Base-by-base conservation (phyloP, 2,113 vertebrate genomes). In the Prochilodus magdalenae region DNA sequence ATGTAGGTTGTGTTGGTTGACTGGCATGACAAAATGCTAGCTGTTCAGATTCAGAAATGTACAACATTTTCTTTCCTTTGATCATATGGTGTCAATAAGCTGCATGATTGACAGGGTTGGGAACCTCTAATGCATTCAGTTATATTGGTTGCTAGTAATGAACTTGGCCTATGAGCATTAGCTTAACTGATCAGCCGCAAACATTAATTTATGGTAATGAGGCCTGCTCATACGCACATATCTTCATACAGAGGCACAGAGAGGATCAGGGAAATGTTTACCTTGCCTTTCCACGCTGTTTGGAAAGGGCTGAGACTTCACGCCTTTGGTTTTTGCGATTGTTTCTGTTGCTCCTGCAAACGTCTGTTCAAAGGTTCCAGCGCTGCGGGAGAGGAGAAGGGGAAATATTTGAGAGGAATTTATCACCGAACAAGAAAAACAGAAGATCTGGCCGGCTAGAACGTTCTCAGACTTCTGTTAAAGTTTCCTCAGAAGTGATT, bases 161-260 rank as follows among this genome's bases (percentile, higher is more conserved):
- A 79, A 87, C 67, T 80, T 79, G 29, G 70, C n/a, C 27, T 63
- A 73, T 60, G 53, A 26, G 62, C 57, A 87, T 87, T 88, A 82
- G 80, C 89, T 84, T 65, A 51, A 79, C 77, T 80, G 85, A 85
- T 87, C 75, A 29, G 24, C 87, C 90, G 83, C 81, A 20, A 7
- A 86, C 77, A 40, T 14, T 81, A 89, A 92, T 91, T 89, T 87
- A 91, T 89, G 86, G 78, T 88, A 89, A 92, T 91, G 77, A 89
- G 83, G 75, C 85, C 71, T 59, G 14, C 3, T 14, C 20, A 22
- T 20, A 79, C 30, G 69, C 49, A 69, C 29, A 40, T 51, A 69
- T 18, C 1, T 59, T 14, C 20, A 53, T 12, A 27, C 47, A 47
- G 47, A 26, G 15, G 66, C 55, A 73, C 22, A 33, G 24, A 65